Evolutionary conservation across 2,888 invertebrate genomes (phyloP), one percentile per base, ranked within the genome.

Genomic region (Carcina quercana): DNA sequence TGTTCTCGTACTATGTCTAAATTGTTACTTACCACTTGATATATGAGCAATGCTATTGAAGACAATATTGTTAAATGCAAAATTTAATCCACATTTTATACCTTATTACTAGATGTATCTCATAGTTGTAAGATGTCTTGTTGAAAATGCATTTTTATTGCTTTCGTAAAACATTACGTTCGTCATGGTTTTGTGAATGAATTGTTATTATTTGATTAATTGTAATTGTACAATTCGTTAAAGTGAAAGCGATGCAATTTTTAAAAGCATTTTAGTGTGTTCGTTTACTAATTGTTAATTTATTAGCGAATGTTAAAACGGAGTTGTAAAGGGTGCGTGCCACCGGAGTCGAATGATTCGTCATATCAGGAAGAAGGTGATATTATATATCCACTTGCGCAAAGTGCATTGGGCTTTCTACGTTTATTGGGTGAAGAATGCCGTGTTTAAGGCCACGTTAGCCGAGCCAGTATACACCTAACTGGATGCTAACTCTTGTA

Each of bases 41-140:
- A n/a, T n/a, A 54, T 59, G 66, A 75, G 74, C 71, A 74, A 76
- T 74, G 74, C 64, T 75, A 80, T 63, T 57, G 56, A 76, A 70
- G 83, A 83, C 82, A 82, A 82, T 83, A 83, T 80, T 82, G 79
- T 80, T 82, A 68, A 67, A 69, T 50, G 67, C 75, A 75, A 75
- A 60, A 64, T 60, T 65, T 75, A 65, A 70, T 76, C 64, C 73
- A 78, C 78, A 72, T 76, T 79, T 74, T 79, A 73, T 62, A 54
- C 47, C 53, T 50, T 62, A 50, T 61, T 61, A 59, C 57, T 67
- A 70, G 63, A 54, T 60, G 53, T 67, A 67, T 57, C 45, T 54
- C 34, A 51, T 70, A 71, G 67, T 47, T 35, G 48, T 71, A 71
- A 68, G 66, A 52, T 43, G 61, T 62, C 62, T 62, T 66, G 63